These are phyloP conservation scores for Drymodes brunneopygia DNA, from an alignment of 2,113 vertebrate genomes.

Conservation along the genomic window DNA sequence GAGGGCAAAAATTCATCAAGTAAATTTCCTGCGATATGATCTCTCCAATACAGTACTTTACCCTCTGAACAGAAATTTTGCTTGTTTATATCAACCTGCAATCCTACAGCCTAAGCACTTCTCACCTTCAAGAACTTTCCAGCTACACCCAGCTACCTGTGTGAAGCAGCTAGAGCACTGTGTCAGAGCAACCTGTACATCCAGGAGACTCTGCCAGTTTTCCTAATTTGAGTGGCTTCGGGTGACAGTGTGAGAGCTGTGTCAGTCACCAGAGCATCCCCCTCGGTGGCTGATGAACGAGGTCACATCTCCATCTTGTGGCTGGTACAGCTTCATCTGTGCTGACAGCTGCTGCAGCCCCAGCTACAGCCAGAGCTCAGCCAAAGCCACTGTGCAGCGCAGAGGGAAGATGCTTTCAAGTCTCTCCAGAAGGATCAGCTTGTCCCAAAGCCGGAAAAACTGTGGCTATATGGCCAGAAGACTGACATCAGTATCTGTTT, in stretches of 20 bases:
- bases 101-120: not conserved
- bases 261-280: not conserved
- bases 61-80: not conserved
- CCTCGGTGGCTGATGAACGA: accelerated
- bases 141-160: not conserved
- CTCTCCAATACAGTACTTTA: not conserved
- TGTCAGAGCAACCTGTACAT: not conserved
- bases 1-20: not conserved
- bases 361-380: not conserved
- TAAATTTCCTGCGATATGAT: not conserved
- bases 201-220: not conserved
- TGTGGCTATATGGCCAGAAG: not conserved
- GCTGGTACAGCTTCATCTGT: not conserved
- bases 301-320: conserved; percentile 43
- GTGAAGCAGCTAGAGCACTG: not conserved
- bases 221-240: accelerated
- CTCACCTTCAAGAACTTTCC: not conserved
- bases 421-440: not conserved
- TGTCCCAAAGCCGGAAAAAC: not conserved
- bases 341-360: not conserved
- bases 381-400: not conserved
- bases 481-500: not conserved
- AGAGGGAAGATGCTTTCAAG: not conserved
- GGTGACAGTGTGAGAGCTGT: not conserved
- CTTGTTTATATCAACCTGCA: not conserved